Conservation (phyloP, 2,797 vertebrate species). For the Syndactyla subalaris region DNA sequence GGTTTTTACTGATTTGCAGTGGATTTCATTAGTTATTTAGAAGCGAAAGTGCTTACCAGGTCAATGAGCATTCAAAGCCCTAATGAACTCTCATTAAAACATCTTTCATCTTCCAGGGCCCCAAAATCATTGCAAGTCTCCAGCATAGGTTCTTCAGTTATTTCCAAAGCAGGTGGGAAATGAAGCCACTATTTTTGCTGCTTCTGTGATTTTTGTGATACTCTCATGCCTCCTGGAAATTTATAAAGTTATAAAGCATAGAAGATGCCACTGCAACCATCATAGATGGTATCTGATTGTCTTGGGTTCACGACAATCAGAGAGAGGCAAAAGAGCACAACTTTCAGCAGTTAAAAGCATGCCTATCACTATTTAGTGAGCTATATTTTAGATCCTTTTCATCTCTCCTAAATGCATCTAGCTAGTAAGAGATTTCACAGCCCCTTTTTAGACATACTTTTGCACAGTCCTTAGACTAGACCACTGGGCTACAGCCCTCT, state of each 20-base stretch:
- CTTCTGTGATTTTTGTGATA: not conserved
- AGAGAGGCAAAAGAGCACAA: not conserved
- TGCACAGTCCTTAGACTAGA: not conserved
- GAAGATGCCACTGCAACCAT: not conserved
- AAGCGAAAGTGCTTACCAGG: constrained; percentile 2
- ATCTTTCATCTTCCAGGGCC: not conserved
- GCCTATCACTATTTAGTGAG: not conserved
- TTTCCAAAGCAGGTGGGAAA: not conserved
- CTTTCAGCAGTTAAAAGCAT: not conserved
- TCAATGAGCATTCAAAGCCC: not conserved
- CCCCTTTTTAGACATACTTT: not conserved
- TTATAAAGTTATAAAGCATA: not conserved
- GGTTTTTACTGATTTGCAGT: not conserved
- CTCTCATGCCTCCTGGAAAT: not conserved
- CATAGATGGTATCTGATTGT: not conserved
- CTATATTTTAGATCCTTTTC: not conserved
- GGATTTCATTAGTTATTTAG: constrained; percentile 10
- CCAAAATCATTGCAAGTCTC: not conserved
- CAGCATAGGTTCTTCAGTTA: not conserved
- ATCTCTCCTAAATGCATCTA: not conserved
- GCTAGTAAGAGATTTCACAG: not conserved
- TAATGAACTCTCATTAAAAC: constrained; percentile 5
- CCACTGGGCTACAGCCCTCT: not conserved
- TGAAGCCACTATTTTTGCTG: not conserved
- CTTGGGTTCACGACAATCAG: not conserved